Conservation (phyloP, 2,888 invertebrate genomes). For the Lasioglossum vierecki region DNA sequence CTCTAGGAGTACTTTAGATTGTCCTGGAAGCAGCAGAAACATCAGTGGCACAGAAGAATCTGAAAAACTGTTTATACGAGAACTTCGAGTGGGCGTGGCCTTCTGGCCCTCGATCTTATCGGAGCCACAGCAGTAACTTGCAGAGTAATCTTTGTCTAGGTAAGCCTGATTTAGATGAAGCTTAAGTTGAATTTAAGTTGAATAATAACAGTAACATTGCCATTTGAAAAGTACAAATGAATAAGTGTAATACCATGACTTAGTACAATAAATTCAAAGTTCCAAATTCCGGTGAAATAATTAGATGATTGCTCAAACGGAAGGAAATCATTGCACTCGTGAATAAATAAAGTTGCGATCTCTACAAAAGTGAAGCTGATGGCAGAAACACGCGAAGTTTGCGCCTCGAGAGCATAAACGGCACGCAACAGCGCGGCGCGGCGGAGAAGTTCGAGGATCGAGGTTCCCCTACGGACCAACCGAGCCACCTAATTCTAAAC, state of each 20-base stretch:
- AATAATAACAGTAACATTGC: too few species aligned
- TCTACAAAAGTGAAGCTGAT: not conserved
- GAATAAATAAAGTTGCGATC: not conserved
- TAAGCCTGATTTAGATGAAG: not conserved
- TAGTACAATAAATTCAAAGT: not conserved
- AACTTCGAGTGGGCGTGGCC: not conserved
- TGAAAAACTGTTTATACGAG: too few species aligned
- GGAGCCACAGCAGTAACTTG: not conserved
- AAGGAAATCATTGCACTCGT: too few species aligned
- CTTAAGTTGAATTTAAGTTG: too few species aligned
- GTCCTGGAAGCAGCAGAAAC: too few species aligned
- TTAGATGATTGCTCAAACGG: too few species aligned
- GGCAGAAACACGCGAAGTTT: not conserved
- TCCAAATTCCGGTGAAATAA: not conserved
- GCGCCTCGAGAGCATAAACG: not conserved
- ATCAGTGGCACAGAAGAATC: too few species aligned
- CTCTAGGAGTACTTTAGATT: too few species aligned
- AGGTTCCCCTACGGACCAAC: constrained; percentile 57
- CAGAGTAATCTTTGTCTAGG: not conserved
- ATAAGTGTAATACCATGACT: not conserved
- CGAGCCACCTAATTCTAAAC: constrained; percentile 71
- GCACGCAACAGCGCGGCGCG: not conserved
- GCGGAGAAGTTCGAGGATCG: constrained; percentile 13
- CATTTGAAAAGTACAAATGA: too few species aligned
- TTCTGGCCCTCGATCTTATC: not conserved